Percentiles rank a stretch among this genome's conserved stretches.
Conservation (phyloP, 92 coral and sea anemone genomes). For the Phenganax stokvisi region DNA sequence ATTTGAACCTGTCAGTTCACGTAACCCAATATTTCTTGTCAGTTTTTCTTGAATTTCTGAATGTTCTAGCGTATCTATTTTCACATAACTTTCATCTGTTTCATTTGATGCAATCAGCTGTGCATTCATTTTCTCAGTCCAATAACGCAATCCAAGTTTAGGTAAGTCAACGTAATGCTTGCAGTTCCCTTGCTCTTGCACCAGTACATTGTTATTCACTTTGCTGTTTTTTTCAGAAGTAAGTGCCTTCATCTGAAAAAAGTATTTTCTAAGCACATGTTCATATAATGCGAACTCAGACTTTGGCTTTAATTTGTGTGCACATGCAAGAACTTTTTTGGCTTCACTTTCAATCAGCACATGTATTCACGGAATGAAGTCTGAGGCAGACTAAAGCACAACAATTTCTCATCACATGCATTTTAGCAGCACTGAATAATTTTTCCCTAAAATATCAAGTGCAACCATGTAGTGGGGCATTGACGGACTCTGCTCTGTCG, state of each 20-base stretch:
- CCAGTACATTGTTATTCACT: not conserved
- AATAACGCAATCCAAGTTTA: not conserved
- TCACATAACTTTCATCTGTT: not conserved
- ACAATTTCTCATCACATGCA: not conserved
- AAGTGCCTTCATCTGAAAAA: slow-evolving; percentile 21
- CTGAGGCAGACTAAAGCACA: no score
- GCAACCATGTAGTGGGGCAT: not conserved
- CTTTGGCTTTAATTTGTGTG: no score
- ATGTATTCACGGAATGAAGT: no score
- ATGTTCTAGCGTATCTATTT: not conserved
- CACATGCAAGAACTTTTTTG: no score
- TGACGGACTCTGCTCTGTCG: not conserved
- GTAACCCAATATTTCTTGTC: not conserved
- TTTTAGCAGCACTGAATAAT: not conserved
- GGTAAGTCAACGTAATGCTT: slow-evolving; percentile 12
- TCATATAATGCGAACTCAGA: no score
- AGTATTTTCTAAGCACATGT: not conserved
- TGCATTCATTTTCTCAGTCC: not conserved
- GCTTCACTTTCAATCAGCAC: no score
- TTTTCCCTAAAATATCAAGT: not conserved
- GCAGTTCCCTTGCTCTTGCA: not conserved
- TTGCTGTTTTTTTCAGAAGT: not conserved
- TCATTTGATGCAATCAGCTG: slow-evolving; percentile 3
- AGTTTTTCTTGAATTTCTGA: not conserved
- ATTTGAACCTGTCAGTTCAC: not conserved